phyloP scores from a whole-genome alignment of 2,113 vertebrate genomes.

The Sturnus vulgaris region DNA sequence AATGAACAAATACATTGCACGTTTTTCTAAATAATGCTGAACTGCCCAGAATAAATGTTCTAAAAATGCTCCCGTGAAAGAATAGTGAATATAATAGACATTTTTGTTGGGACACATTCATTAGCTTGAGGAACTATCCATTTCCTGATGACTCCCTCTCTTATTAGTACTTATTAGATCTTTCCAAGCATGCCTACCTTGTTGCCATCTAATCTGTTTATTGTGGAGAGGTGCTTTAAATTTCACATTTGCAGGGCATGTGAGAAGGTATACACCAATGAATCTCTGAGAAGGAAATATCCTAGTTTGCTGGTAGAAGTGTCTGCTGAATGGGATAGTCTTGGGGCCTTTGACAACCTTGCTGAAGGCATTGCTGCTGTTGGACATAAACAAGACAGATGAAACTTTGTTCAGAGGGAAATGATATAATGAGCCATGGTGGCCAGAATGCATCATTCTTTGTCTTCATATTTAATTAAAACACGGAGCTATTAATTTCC shows the following conservation, averaged over 20 bases:
- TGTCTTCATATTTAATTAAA: background rate
- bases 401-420: background rate
- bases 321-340: background rate
- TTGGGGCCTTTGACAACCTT: background rate
- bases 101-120: background rate
- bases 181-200: background rate
- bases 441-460: background rate
- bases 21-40: background rate
- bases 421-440: background rate
- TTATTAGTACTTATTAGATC: background rate
- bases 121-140: background rate
- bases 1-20: background rate
- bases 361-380: background rate
- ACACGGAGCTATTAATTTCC: background rate
- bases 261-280: background rate
- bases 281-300: background rate
- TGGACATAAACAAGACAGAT: background rate
- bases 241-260: background rate
- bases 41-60: background rate
- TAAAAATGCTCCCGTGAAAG: background rate
- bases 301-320: background rate
- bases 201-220: background rate
- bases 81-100: background rate
- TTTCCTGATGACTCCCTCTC: conserved; percentile 21
- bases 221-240: background rate